A percentile compares a stretch with the other conserved stretches of the same genome.
Evolutionary conservation across 2,888 invertebrate species (phyloP).

Genomic region (Chrysolina haemoptera): DNA sequence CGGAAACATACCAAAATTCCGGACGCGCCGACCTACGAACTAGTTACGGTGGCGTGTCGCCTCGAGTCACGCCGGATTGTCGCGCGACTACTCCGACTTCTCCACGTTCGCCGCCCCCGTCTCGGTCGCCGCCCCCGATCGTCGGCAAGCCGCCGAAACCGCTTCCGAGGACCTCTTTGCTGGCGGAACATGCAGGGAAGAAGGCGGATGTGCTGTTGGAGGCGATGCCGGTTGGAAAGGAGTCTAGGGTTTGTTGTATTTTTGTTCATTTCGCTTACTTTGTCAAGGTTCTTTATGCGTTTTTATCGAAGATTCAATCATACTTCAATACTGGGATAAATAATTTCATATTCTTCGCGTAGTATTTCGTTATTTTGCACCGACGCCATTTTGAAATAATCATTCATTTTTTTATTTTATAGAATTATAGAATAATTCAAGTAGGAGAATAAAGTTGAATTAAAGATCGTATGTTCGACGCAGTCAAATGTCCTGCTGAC

Average conservation of each 20-base stretch:
- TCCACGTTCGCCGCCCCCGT: constrained; percentile 28
- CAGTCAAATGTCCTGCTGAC: too few relatives aligned
- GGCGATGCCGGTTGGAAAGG: not conserved
- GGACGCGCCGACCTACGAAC: constrained; percentile 54
- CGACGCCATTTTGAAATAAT: too few relatives aligned
- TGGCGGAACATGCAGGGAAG: constrained; percentile 33
- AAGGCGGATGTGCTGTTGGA: constrained; percentile 25
- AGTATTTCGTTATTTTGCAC: too few relatives aligned
- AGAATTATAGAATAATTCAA: too few relatives aligned
- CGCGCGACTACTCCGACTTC: constrained; percentile 39
- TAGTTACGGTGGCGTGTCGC: constrained; percentile 52
- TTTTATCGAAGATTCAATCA: too few relatives aligned
- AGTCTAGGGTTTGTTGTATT: constrained; percentile 43
- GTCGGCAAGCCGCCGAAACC: constrained; percentile 49
- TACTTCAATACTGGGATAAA: too few relatives aligned
- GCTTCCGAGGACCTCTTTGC: constrained; percentile 46
- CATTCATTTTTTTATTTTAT: too few relatives aligned
- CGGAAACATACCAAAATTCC: constrained; percentile 50
- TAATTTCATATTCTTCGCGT: too few relatives aligned
- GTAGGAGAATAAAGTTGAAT: too few relatives aligned
- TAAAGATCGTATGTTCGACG: too few relatives aligned
- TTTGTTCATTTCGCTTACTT: constrained; percentile 18
- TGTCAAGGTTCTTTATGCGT: not conserved
- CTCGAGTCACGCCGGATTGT: constrained; percentile 51
- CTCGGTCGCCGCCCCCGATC: constrained; percentile 45